Base-by-base conservation (phyloP, 2,888 invertebrate species). In the Aporophyla nigra region DNA sequence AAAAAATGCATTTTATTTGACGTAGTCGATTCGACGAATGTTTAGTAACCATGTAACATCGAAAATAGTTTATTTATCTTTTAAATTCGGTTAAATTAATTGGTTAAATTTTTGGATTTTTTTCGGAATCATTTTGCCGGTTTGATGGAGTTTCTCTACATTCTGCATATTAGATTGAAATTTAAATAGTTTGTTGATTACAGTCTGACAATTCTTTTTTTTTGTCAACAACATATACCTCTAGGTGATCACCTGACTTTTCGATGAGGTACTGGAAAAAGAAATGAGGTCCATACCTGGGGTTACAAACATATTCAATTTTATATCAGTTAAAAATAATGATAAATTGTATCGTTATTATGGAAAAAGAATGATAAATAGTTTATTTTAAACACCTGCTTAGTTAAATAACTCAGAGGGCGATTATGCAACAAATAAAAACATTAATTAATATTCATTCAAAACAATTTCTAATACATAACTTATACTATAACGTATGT, bases 381-480 rank as follows among this genome's bases (percentile, higher is more conserved):
- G 4, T 43, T 43, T 21, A n/a, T 59, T 54, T 46, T 14, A 65
- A 19, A 40, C n/a, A 63, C 14, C 61, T n/a, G 59, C 27, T 14
- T 71, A 10, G 4, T 62, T 43, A 65, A 76, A 43, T 40, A 65
- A 33, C 56, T 63, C 51, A 1, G 43, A 63, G 46, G 9, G 24
- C 19, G 70, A 56, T 77, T 33, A 63, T 27, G 61, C 54, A 78
- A 78, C 54, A 54, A 27, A 19, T 49, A 7, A 54, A 71, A 61
- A 61, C 49, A 71, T 66, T 4, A 61, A 61, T 61, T 56, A 51
- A 72, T 16, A 74, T 62, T 62, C 49, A 74, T 49, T 63, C 51
- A 21, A 0, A 51, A 65, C 10, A 73, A 27, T 78, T 78, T 78
- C 61, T 67, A 72, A 78, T 73, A 66, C 33, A 46, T 67, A 76